A percentile compares a stretch with the other conserved stretches of the same genome.
Conservation (phyloP, 30 jellyfish, hydroid and myxozoan genomes). For the Aurelia sp. region DNA sequence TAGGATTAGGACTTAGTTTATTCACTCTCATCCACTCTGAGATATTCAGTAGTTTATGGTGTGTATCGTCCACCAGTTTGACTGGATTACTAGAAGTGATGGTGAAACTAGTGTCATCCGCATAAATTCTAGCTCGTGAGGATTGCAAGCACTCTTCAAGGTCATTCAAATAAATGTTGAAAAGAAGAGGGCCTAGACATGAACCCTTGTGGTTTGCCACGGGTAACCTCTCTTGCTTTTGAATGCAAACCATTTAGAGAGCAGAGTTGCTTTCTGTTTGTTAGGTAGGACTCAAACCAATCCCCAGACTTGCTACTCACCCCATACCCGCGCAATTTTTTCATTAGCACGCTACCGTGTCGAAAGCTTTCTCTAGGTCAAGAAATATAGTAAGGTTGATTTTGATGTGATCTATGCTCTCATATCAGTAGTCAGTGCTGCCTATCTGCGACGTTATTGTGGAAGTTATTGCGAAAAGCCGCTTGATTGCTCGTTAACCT, state of each 20-base stretch:
- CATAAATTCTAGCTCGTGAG: slow-evolving; percentile 7
- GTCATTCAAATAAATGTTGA: too few species aligned
- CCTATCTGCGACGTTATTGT: too few species aligned
- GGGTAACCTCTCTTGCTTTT: slow-evolving; percentile 3
- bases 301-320: slow-evolving; percentile 17
- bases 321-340: slow-evolving; percentile 15
- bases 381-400: too few species aligned
- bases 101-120: slow-evolving; percentile 7
- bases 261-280: slow-evolving; percentile 1
- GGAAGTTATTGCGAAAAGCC: too few species aligned
- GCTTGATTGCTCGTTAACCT: too few species aligned
- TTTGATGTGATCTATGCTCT: too few species aligned
- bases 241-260: slow-evolving; percentile 18
- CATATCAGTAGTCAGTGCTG: too few species aligned
- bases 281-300: not conserved
- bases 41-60: slow-evolving; percentile 6
- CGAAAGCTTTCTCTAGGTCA: too few species aligned
- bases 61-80: slow-evolving; percentile 3
- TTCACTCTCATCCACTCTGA: too few species aligned
- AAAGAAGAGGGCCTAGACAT: not conserved
- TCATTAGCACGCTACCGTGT: slow-evolving; percentile 8
- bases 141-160: too few species aligned
- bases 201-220: slow-evolving; percentile 26
- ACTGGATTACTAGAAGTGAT: slow-evolving; percentile 13
- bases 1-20: not conserved